Conservation (phyloP, 2,888 invertebrate genomes). For the Zonitis immaculata region DNA sequence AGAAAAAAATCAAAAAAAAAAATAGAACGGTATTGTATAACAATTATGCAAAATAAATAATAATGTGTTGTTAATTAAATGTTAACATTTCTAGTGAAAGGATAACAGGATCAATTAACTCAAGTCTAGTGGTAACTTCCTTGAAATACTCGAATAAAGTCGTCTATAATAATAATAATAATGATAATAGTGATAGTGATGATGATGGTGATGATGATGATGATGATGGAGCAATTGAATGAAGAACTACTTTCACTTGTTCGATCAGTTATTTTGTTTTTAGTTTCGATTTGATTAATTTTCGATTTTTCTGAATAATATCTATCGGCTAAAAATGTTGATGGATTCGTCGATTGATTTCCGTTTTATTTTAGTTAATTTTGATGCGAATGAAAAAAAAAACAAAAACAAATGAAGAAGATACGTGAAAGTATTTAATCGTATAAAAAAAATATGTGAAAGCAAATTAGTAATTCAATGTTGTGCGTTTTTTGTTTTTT, state of each 20-base stretch:
- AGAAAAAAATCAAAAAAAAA: background rate
- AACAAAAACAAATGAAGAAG: background rate
- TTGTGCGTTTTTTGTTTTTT: conserved; percentile 4
- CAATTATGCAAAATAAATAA: background rate
- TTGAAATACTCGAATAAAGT: conserved; percentile 7
- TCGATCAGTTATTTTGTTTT: conserved; percentile 4
- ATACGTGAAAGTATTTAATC: conserved; percentile 11
- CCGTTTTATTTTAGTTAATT: background rate
- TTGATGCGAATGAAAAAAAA: background rate
- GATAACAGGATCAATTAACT: background rate
- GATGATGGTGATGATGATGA: too few species aligned
- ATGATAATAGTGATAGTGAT: too few species aligned
- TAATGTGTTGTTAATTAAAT: background rate
- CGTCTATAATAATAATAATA: conserved; percentile 5
- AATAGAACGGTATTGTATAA: background rate
- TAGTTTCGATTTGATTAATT: background rate
- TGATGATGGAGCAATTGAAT: too few species aligned
- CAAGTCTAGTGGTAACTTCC: conserved; percentile 4
- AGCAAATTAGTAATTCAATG: conserved; percentile 16
- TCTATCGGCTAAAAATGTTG: too few species aligned
- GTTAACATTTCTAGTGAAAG: background rate
- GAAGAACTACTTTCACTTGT: conserved; percentile 15
- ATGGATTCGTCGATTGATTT: background rate
- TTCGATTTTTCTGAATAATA: background rate
- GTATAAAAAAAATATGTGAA: conserved; percentile 13